A percentile compares a stretch with the other conserved stretches of the same genome.
Evolutionary conservation across 92 coral and sea anemone genomes (phyloP).

Genomic region (Porites lobata): DNA sequence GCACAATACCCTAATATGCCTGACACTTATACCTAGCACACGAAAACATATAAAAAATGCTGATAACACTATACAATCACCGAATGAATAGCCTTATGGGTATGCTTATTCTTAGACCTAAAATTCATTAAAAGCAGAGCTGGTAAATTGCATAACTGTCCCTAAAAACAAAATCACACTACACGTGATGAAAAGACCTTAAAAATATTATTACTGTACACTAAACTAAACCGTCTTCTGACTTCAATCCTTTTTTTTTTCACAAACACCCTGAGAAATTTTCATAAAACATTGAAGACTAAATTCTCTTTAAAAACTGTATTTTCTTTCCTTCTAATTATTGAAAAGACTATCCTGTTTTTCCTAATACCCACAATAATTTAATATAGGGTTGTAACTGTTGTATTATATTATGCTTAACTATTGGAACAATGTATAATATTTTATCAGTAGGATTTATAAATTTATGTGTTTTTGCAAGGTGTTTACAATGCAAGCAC

Average conservation of each 20-base stretch:
- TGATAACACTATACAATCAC: background rate
- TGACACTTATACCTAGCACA: background rate
- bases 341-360: background rate
- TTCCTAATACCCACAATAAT: conserved; percentile 23
- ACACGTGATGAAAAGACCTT: background rate
- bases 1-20: background rate
- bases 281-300: background rate
- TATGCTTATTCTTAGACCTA: conserved; percentile 17
- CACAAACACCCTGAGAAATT: background rate
- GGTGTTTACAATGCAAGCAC: background rate
- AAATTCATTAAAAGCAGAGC: conserved; percentile 5
- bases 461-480: conserved; percentile 5
- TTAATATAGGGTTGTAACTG: background rate
- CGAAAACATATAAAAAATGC: background rate
- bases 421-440: background rate
- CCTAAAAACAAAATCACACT: background rate
- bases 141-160: background rate
- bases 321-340: background rate
- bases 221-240: background rate
- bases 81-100: background rate
- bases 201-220: background rate
- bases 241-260: background rate
- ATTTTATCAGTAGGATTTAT: background rate
- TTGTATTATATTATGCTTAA: background rate
- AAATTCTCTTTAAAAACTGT: background rate